A percentile compares a stretch with the other conserved stretches of the same genome.
These are phyloP conservation scores for Pimpla rufipes DNA, from an alignment of 2,888 invertebrate genomes.

Conservation along the genomic window DNA sequence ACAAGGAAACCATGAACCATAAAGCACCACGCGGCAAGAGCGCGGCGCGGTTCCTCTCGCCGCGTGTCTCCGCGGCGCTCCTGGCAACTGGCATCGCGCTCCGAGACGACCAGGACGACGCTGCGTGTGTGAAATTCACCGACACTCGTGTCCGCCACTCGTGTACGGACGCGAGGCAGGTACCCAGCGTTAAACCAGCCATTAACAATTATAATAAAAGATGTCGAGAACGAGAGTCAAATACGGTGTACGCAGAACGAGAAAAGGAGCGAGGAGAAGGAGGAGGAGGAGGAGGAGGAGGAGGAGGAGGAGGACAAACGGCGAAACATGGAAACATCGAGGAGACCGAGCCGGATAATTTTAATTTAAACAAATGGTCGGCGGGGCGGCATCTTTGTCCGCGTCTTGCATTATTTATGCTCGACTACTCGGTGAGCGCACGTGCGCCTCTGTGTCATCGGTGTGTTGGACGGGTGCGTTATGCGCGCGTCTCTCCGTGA, in stretches of 20 bases:
- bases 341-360: slow-evolving; percentile 79
- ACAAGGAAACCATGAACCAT: slow-evolving; percentile 70
- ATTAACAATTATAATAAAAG: slow-evolving; percentile 83
- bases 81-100: neutral
- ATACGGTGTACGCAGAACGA: slow-evolving; percentile 59
- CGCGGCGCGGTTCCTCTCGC: slow-evolving; percentile 12
- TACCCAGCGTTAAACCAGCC: slow-evolving; percentile 71
- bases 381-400: slow-evolving; percentile 85
- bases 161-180: neutral
- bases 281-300: slow-evolving; percentile 49
- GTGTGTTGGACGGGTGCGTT: slow-evolving; percentile 77
- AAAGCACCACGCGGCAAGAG: slow-evolving; percentile 66
- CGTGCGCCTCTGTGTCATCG: slow-evolving; percentile 85
- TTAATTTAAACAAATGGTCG: slow-evolving; percentile 85
- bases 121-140: slow-evolving; percentile 36
- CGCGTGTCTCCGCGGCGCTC: neutral
- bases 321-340: slow-evolving; percentile 49
- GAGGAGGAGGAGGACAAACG: slow-evolving; percentile 38
- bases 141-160: slow-evolving; percentile 11
- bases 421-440: slow-evolving; percentile 81
- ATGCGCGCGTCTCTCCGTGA: slow-evolving; percentile 49
- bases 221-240: slow-evolving; percentile 64
- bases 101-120: slow-evolving; percentile 36
- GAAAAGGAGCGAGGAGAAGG: slow-evolving; percentile 68
- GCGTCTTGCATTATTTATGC: slow-evolving; percentile 85